Conservation (phyloP, 2,888 invertebrate genomes). For the Dasysyrphus tricinctus region DNA sequence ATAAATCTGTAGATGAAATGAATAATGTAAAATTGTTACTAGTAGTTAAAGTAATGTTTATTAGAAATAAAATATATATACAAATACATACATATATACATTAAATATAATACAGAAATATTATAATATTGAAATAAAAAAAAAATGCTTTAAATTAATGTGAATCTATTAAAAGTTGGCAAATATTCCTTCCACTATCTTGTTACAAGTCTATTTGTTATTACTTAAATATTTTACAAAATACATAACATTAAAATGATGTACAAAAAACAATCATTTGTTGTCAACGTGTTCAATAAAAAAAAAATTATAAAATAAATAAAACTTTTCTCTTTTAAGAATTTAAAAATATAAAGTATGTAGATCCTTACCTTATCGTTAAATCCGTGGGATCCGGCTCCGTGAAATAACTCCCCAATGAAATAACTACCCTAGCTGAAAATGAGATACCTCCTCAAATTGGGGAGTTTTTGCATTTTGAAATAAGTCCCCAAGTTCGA, state of each 20-base stretch:
- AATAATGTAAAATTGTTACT: constrained; percentile 26
- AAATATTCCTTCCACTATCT: constrained; percentile 63
- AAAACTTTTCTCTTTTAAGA: neutral
- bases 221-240: constrained; percentile 33
- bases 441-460: no score
- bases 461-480: no score
- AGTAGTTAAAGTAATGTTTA: constrained; percentile 58
- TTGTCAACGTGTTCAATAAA: constrained; percentile 15
- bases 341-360: neutral
- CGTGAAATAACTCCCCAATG: no score
- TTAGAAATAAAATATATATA: constrained; percentile 35
- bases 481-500: no score
- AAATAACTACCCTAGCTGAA: no score
- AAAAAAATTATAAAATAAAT: neutral
- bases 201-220: constrained; percentile 46
- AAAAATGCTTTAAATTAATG: constrained; percentile 41
- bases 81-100: constrained; percentile 1
- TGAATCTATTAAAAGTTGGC: constrained; percentile 49
- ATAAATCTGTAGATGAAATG: constrained; percentile 7
- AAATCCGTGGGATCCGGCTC: no score
- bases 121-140: no score
- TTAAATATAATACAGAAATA: neutral
- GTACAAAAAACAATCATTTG: constrained; percentile 9
- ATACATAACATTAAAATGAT: neutral
- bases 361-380: no score